These are phyloP conservation scores for Keiferia lycopersicella DNA, from an alignment of 2,888 invertebrate genomes.

Conservation along the genomic window DNA sequence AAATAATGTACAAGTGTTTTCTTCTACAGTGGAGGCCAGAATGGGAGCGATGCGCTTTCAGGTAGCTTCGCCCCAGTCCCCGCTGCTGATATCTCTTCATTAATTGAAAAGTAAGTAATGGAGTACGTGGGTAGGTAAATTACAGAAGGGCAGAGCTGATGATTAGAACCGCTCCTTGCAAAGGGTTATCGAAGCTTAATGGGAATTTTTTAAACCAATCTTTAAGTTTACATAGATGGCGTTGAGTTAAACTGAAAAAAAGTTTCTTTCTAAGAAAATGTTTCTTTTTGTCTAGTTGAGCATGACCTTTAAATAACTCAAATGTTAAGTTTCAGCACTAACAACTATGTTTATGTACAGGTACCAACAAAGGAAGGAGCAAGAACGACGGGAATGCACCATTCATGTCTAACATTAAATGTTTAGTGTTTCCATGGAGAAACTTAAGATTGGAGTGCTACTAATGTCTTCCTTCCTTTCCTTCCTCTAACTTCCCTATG, in stretches of 20 bases:
- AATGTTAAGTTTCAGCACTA: no score
- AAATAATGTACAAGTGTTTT: conserved; percentile 23
- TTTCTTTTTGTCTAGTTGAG: no score
- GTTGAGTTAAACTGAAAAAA: no score
- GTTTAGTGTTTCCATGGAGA: conserved; percentile 32
- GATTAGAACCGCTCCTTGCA: no score
- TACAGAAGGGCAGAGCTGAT: no score
- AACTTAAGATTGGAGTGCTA: background rate
- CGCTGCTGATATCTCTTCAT: conserved; percentile 74
- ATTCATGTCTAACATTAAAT: conserved; percentile 83
- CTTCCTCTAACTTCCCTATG: background rate
- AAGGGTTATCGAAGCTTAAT: no score
- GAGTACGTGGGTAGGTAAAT: no score
- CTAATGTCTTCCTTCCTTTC: conserved; percentile 25
- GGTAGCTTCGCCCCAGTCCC: conserved; percentile 69
- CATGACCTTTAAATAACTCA: no score
- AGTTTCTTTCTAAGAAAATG: no score
- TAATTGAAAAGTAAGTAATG: conserved; percentile 74
- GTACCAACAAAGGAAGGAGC: conserved; percentile 87
- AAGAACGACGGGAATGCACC: conserved; percentile 87
- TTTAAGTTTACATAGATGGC: no score
- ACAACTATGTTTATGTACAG: conserved; percentile 70
- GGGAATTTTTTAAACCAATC: no score
- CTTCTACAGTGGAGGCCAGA: conserved; percentile 64
- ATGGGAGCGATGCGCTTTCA: conserved; percentile 68